Evolutionary conservation across 1,140 invertebrate genomes (phyloP), one percentile per base, ranked within the genome.

Genomic region (Amyelois transitella): DNA sequence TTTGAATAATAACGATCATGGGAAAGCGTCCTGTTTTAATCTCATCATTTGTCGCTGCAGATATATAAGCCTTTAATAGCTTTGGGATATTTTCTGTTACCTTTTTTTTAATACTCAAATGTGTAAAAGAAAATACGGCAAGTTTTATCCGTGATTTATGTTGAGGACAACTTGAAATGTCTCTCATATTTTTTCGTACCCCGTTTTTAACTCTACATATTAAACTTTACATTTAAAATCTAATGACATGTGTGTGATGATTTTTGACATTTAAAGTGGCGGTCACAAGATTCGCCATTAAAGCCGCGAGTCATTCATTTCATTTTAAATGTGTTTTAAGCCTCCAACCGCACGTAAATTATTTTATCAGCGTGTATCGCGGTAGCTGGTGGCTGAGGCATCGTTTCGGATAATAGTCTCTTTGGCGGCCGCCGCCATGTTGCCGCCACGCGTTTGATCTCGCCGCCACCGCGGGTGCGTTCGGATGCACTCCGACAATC

Each of bases 1-100:
- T 82, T 77, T 77, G 62, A 79, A 81, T 81, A 78, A 73, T 77
- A 72, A 81, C 62, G 64, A 69, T 60, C 82, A 73, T 85, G 81
- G 77, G 81, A 85, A 85, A 48, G 18, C 10, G 32, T 8, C 19
- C 21, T 1, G 17, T 38, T 55, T 59, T 38, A 38, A 38, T 38
- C 32, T 38, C 32, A 1, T 1, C 32, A 38, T 38, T 38, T 38
- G 32, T 14, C 25, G 7, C n/a, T 14, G 32, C 32, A 38, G 32
- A 38, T 14, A 6, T 32, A 12, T 38, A 38, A 38, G 32, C 32
- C 32, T 38, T 38, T 38, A 38, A 38, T 38, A 38, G 32, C 1
- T 38, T 14, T 1, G 22, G 32, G 32, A 38, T 38, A 32, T 32
- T 32, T 38, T 38, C 32, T 38, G 32, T 14, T 38, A 10, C 25